Evolutionary conservation across 2,888 invertebrate genomes (phyloP).

Genomic region (Merodon equestris): DNA sequence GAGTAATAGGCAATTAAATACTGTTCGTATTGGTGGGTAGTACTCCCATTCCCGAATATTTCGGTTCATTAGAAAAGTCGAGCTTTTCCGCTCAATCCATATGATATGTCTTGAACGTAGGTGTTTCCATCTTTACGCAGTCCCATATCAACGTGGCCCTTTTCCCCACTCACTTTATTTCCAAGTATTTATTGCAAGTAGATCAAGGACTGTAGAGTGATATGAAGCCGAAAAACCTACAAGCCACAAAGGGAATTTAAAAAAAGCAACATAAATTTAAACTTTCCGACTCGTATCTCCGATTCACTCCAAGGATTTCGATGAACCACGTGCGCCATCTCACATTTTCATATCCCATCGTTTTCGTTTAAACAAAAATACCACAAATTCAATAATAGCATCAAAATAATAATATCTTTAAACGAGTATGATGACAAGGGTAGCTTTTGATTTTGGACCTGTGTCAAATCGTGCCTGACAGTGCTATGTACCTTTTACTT

Average conservation of each 20-base stretch:
- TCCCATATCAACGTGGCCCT: not conserved
- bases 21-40: not conserved
- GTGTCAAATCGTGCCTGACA: conserved; percentile 17
- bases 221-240: not conserved
- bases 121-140: not conserved
- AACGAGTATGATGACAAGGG: conserved; percentile 37
- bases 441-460: conserved; percentile 15
- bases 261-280: no score
- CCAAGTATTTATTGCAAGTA: conserved; percentile 12
- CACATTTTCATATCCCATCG: not conserved
- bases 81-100: not conserved
- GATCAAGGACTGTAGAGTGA: conserved; percentile 15
- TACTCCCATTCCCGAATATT: no score
- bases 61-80: conserved; percentile 7
- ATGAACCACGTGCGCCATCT: not conserved
- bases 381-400: conserved; percentile 7
- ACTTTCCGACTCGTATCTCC: no score
- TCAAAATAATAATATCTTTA: conserved; percentile 18
- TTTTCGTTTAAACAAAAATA: conserved; percentile 1
- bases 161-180: conserved; percentile 4
- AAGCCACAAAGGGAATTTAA: not conserved
- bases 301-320: no score
- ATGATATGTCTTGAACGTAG: conserved; percentile 5
- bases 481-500: not conserved
- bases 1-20: conserved; percentile 8